phyloP scores from a whole-genome alignment of 2,797 vertebrate species.

The Cyprinella venusta region DNA sequence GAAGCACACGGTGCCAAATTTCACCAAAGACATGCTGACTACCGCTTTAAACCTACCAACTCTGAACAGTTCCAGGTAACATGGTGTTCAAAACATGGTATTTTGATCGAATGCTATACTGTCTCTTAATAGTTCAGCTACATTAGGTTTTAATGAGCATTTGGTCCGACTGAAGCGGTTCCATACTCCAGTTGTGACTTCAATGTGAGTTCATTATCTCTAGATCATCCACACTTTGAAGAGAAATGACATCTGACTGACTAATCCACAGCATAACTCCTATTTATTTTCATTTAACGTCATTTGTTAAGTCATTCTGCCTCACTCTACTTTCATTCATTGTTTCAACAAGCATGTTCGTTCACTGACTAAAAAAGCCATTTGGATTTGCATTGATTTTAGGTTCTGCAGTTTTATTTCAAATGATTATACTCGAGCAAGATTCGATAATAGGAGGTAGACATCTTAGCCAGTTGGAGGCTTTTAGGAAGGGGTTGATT shows the following conservation, averaged over 20 bases:
- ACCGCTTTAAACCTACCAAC: not conserved
- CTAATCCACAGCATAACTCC: not conserved
- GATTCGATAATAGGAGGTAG: not conserved
- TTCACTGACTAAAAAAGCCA: not conserved
- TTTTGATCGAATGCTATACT: not conserved
- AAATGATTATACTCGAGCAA: not conserved
- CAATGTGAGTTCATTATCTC: not conserved
- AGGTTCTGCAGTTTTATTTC: not conserved
- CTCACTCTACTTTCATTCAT: not conserved
- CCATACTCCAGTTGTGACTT: not conserved
- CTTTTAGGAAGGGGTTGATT: not conserved
- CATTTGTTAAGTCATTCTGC: not conserved
- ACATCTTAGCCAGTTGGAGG: not conserved
- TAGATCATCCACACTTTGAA: not conserved
- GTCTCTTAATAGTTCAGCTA: not conserved
- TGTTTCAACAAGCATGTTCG: not conserved
- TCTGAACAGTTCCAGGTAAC: not conserved
- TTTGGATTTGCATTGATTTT: not conserved
- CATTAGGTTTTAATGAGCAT: not conserved
- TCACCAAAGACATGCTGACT: conserved; percentile 18
- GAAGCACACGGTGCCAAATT: not conserved
- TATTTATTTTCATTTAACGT: conserved; percentile 6
- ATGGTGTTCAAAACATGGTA: not conserved
- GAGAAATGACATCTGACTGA: not conserved
- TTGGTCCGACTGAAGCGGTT: not conserved